These are phyloP conservation scores for Peromyscus attwateri DNA, from an alignment of 2,797 vertebrate genomes.

Conservation along the genomic window DNA sequence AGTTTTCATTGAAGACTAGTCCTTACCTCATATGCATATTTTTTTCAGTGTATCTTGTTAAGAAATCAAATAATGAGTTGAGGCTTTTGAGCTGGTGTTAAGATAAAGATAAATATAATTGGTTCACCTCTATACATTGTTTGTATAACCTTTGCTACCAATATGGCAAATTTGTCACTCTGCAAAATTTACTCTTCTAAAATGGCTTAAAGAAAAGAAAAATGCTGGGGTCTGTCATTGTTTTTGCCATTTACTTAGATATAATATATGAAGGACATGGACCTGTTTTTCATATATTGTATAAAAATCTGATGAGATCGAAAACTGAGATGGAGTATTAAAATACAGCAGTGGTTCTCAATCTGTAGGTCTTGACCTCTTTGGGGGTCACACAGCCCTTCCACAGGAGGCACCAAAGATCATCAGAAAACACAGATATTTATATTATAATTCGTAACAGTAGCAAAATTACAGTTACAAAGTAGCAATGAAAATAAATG, in stretches of 20 bases:
- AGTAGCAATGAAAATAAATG: neutral
- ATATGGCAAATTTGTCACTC: conserved; percentile 48
- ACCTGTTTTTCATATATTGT: conserved; percentile 52
- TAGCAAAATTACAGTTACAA: neutral
- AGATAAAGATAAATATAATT: conserved; percentile 78
- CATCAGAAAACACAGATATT: neutral
- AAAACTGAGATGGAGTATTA: conserved; percentile 54
- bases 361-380: no score
- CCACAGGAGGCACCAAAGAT: neutral
- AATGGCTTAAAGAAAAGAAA: conserved; percentile 14
- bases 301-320: conserved; percentile 57
- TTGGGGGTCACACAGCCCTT: neutral
- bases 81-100: conserved; percentile 74
- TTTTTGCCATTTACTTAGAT: conserved; percentile 8
- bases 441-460: neutral
- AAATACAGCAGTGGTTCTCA: neutral
- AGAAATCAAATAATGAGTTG: conserved; percentile 75
- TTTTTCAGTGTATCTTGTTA: conserved; percentile 78
- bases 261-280: conserved; percentile 46
- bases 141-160: conserved; percentile 31
- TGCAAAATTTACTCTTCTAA: conserved; percentile 40
- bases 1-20: conserved; percentile 86
- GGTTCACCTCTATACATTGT: neutral
- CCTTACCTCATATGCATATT: conserved; percentile 75
- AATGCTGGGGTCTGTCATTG: neutral